These are phyloP conservation scores for Petrocephalus sullivani DNA, from an alignment of 2,797 vertebrate genomes.

Conservation along the genomic window DNA sequence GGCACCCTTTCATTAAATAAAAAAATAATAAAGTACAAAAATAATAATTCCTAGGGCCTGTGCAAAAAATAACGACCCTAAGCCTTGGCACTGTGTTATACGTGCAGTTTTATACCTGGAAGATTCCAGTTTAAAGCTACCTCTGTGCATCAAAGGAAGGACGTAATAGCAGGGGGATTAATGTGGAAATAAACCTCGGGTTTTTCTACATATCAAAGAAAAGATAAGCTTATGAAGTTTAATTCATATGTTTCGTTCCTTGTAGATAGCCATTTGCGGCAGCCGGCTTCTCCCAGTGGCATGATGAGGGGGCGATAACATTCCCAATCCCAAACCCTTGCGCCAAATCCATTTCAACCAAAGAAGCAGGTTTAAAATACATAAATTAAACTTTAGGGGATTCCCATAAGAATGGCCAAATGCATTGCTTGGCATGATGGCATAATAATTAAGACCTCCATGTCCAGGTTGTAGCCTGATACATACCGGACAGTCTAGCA, in stretches of 20 bases:
- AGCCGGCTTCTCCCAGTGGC: constrained; percentile 61
- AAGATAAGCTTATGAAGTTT: constrained; percentile 75
- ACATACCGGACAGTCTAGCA: constrained; percentile 50
- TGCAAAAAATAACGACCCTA: constrained; percentile 52
- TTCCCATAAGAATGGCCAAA: constrained; percentile 57
- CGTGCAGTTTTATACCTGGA: constrained; percentile 63
- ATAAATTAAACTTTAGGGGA: constrained; percentile 61
- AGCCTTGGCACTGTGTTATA: constrained; percentile 63
- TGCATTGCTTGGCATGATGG: constrained; percentile 54
- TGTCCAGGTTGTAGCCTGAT: constrained; percentile 54
- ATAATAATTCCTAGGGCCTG: constrained; percentile 60
- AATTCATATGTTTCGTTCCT: constrained; percentile 74
- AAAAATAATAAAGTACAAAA: constrained; percentile 4
- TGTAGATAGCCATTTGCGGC: constrained; percentile 65
- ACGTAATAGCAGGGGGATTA: constrained; percentile 67
- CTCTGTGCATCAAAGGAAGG: constrained; percentile 68
- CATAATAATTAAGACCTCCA: constrained; percentile 67
- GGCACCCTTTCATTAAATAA: constrained; percentile 66
- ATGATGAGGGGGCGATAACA: constrained; percentile 61
- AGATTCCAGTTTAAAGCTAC: constrained; percentile 61
- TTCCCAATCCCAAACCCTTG: constrained; percentile 53
- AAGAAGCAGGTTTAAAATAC: constrained; percentile 59
- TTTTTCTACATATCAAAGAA: constrained; percentile 75
- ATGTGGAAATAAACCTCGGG: constrained; percentile 70
- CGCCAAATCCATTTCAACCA: constrained; percentile 65